Percentiles rank a stretch among this genome's conserved stretches.
These are phyloP conservation scores for Epinephelus fuscoguttatus DNA, from an alignment of 2,113 vertebrate species.

Conservation along the genomic window DNA sequence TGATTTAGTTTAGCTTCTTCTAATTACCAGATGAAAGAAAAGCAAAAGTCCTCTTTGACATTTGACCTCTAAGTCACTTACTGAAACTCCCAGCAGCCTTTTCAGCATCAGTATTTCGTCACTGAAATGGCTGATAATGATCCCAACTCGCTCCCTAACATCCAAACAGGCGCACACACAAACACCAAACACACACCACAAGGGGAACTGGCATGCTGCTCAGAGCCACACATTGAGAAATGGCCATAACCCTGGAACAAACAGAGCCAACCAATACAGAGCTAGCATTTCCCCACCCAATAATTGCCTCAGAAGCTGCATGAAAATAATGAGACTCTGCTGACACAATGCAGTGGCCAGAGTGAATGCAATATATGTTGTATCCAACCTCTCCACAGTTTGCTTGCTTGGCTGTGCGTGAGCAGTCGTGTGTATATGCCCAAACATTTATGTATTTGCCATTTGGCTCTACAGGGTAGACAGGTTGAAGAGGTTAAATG, in stretches of 20 bases:
- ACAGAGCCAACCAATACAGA: slow-evolving; percentile 56
- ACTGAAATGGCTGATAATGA: slow-evolving; percentile 41
- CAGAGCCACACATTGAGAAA: slow-evolving; percentile 44
- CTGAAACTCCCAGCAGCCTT: slow-evolving; percentile 37
- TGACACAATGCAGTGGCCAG: slow-evolving; percentile 39
- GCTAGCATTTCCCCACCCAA: slow-evolving; percentile 36
- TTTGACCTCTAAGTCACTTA: slow-evolving; percentile 31
- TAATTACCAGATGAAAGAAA: slow-evolving; percentile 50
- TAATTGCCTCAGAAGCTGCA: slow-evolving; percentile 62
- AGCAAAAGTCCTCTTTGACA: slow-evolving; percentile 32
- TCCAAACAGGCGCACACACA: neutral
- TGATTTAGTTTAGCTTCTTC: slow-evolving; percentile 16
- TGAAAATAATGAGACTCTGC: slow-evolving; percentile 66
- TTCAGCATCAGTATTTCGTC: slow-evolving; percentile 29
- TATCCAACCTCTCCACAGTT: slow-evolving; percentile 10
- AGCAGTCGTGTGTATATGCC: neutral
- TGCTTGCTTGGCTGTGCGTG: slow-evolving; percentile 17
- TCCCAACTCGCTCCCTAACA: neutral
- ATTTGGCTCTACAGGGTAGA: slow-evolving; percentile 52
- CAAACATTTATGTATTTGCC: slow-evolving; percentile 60
- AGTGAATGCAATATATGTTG: slow-evolving; percentile 30
- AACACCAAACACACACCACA: slow-evolving; percentile 13
- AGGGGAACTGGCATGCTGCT: slow-evolving; percentile 7
- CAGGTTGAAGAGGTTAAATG: slow-evolving; percentile 70
- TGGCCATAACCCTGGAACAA: slow-evolving; percentile 58